phyloP scores from a whole-genome alignment of 2,888 invertebrate genomes.

The Thymelicus acteon region DNA sequence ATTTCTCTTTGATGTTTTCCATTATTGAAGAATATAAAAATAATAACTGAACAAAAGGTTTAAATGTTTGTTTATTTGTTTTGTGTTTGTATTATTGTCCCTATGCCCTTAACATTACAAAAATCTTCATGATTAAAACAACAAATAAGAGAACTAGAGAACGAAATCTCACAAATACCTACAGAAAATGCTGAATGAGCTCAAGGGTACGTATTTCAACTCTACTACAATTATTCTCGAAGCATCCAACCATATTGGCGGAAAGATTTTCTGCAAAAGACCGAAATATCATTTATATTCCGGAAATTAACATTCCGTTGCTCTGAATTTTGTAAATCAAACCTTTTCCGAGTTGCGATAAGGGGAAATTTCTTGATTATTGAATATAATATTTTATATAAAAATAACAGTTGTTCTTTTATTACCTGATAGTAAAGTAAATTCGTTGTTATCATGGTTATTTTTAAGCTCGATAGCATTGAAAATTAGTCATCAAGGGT shows the following conservation, averaged over 20 bases:
- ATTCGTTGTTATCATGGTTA: no score
- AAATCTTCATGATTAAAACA: neutral
- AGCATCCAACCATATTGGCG: constrained; percentile 24
- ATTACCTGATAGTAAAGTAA: no score
- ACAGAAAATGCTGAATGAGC: neutral
- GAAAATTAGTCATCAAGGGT: no score
- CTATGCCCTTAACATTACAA: neutral
- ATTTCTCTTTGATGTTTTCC: no score
- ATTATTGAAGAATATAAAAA: no score
- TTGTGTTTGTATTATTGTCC: no score
- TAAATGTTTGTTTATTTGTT: no score
- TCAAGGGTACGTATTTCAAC: constrained; percentile 1
- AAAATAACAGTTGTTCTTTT: no score
- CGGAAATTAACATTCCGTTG: constrained; percentile 36
- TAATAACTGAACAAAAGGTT: no score
- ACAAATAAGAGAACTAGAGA: neutral
- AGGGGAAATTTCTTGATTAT: constrained; percentile 20
- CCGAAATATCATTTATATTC: constrained; percentile 37
- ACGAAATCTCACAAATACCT: neutral
- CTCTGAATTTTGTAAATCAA: constrained; percentile 35
- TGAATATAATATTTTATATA: constrained; percentile 2
- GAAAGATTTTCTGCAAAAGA: constrained; percentile 26
- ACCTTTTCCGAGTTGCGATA: constrained; percentile 27
- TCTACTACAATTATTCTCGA: constrained; percentile 24
- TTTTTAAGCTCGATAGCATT: no score